Evolutionary conservation across 2,888 invertebrate genomes (phyloP).

Genomic region (Pelosia muscerda): DNA sequence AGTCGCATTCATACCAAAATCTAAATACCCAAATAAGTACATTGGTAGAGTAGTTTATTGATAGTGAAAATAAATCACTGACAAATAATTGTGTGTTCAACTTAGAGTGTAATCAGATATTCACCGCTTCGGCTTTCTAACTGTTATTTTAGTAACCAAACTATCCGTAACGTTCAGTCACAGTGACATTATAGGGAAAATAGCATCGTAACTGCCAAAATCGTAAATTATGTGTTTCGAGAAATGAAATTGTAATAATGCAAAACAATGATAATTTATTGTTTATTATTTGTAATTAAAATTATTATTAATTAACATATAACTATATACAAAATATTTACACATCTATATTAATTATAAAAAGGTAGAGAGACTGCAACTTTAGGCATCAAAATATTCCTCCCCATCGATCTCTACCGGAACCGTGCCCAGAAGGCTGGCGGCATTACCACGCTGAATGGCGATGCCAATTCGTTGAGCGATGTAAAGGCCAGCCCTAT

Average conservation of each 20-base stretch:
- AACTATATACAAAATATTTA: too few species aligned
- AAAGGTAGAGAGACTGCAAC: too few species aligned
- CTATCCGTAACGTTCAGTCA: conserved; percentile 23
- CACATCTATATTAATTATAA: too few species aligned
- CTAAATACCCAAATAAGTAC: not conserved
- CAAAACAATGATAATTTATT: too few species aligned
- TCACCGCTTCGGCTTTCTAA: conserved; percentile 18
- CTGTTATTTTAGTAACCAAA: conserved; percentile 24
- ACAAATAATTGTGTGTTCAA: conserved; percentile 13
- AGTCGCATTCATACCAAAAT: not conserved
- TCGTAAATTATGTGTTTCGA: conserved; percentile 12
- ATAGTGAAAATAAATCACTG: not conserved
- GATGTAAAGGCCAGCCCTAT: too few species aligned
- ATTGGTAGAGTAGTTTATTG: not conserved
- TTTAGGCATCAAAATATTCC: too few species aligned
- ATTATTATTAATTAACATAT: too few species aligned
- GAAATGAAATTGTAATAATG: conserved; percentile 16
- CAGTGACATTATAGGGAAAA: conserved; percentile 24
- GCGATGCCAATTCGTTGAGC: too few species aligned
- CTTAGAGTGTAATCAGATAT: conserved; percentile 17
- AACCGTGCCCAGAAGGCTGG: too few species aligned
- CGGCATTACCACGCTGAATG: too few species aligned
- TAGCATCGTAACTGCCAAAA: conserved; percentile 27
- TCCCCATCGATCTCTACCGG: too few species aligned
- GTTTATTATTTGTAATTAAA: too few species aligned